Evolutionary conservation across 2,113 vertebrate genomes (phyloP).

Genomic region (Acrocephalus arundinaceus): DNA sequence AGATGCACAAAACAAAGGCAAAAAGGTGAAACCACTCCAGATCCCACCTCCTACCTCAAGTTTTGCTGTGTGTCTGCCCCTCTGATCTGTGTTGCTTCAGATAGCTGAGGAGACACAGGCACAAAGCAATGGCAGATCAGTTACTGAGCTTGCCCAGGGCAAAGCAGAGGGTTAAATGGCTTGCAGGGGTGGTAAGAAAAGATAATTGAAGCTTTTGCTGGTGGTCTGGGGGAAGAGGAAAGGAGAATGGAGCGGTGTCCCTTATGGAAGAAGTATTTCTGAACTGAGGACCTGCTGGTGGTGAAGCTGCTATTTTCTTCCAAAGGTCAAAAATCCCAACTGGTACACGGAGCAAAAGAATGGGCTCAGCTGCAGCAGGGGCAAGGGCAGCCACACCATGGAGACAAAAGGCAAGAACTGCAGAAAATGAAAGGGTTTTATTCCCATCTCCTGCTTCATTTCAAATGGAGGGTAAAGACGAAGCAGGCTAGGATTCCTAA

Average conservation of each 20-base stretch:
- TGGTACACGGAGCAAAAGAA: not conserved
- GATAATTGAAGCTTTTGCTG: not conserved
- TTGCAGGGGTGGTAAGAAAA: not conserved
- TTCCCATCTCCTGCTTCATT: not conserved
- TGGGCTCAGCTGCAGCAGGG: not conserved
- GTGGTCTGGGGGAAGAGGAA: not conserved
- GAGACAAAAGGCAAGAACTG: not conserved
- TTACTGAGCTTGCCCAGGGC: not conserved
- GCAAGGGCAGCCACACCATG: not conserved
- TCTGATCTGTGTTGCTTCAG: not conserved
- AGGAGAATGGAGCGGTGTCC: not conserved
- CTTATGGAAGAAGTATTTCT: not conserved
- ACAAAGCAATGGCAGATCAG: not conserved
- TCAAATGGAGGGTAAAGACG: not conserved
- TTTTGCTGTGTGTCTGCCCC: not conserved
- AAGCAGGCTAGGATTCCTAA: not conserved
- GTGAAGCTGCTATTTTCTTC: not conserved
- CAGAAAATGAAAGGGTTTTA: not conserved
- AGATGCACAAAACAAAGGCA: accelerated
- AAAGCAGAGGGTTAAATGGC: not conserved
- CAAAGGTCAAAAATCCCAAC: not conserved
- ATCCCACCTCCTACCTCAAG: not conserved
- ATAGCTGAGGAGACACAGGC: not conserved
- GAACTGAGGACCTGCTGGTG: constrained; percentile 5
- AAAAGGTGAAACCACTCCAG: not conserved